phyloP scores from a whole-genome alignment of 2,888 invertebrate species.

The Pseudococcus jackbeardsleyi region DNA sequence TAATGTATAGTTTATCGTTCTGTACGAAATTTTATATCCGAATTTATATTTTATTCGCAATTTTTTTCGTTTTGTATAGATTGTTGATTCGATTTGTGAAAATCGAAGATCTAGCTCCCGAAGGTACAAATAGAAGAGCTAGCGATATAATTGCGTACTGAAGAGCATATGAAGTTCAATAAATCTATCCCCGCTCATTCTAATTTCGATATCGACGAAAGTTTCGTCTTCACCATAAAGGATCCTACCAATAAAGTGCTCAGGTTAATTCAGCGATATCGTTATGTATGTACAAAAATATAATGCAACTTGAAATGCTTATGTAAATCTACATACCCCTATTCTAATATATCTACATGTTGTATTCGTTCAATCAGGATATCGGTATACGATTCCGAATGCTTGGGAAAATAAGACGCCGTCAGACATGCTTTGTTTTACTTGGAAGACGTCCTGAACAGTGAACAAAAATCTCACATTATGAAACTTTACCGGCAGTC shows the following conservation, averaged over 20 bases:
- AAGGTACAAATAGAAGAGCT: constrained; percentile 67
- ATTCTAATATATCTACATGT: not conserved
- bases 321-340: no score
- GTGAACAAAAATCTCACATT: no score
- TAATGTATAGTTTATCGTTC: constrained; percentile 43
- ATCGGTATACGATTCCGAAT: constrained; percentile 68
- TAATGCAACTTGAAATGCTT: not conserved
- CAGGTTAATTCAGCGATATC: constrained; percentile 66
- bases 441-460: no score
- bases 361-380: constrained; percentile 66
- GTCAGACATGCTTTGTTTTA: no score
- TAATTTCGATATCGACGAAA: constrained; percentile 68
- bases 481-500: no score
- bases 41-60: not conserved
- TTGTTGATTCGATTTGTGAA: constrained; percentile 68
- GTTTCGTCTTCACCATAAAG: constrained; percentile 68
- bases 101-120: constrained; percentile 68
- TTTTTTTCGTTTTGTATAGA: constrained; percentile 64
- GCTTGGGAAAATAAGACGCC: constrained; percentile 69
- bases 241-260: constrained; percentile 68
- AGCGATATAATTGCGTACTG: constrained; percentile 68
- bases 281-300: not conserved
- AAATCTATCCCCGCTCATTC: constrained; percentile 66
- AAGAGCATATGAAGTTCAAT: constrained; percentile 67
- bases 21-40: not conserved